Evolutionary conservation across 2,113 vertebrate species (phyloP).

Genomic region (Pipra filicauda): DNA sequence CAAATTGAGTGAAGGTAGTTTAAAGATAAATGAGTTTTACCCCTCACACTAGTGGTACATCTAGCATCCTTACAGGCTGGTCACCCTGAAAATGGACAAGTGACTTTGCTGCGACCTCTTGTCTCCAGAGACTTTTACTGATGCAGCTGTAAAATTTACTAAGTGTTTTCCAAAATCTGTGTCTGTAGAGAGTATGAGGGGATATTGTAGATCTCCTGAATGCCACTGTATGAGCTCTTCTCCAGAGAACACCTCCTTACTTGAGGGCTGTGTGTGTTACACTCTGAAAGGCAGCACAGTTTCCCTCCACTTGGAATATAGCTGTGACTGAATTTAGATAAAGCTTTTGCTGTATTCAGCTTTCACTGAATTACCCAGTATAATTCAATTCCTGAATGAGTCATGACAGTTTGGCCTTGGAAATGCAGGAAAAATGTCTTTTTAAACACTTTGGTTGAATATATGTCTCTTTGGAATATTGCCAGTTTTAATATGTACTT

Average conservation of each 20-base stretch:
- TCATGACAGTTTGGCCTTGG: neutral
- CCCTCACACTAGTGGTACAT: neutral
- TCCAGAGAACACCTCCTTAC: neutral
- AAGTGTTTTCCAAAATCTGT: neutral
- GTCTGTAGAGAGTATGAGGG: neutral
- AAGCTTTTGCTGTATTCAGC: neutral
- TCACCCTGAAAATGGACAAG: neutral
- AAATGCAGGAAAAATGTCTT: neutral
- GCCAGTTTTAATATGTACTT: neutral
- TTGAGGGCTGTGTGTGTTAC: neutral
- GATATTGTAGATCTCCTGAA: neutral
- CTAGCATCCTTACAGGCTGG: neutral
- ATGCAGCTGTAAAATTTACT: neutral
- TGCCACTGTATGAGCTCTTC: neutral
- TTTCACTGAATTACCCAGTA: neutral
- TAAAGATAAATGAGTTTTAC: neutral
- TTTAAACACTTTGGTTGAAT: neutral
- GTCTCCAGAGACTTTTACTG: neutral
- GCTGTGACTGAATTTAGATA: neutral
- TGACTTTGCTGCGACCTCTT: neutral
- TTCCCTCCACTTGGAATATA: neutral
- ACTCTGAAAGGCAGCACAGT: neutral
- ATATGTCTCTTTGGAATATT: rapidly evolving
- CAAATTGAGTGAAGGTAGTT: neutral
- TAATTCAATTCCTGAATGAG: neutral